Evolutionary conservation across 2,797 vertebrate genomes (phyloP).

Genomic region (Parauchenoglanis punctatus): DNA sequence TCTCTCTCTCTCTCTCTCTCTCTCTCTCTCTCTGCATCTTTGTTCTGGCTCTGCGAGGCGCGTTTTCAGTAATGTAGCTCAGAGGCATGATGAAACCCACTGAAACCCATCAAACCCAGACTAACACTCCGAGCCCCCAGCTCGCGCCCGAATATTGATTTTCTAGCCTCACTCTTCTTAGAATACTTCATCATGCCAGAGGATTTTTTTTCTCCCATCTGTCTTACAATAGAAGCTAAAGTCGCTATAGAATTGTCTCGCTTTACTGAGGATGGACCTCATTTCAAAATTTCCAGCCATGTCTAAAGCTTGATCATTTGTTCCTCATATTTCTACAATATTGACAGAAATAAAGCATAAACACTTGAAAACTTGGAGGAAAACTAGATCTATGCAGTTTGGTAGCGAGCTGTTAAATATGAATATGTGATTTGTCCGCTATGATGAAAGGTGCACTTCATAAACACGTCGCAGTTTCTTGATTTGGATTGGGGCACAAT

Average conservation of each 20-base stretch:
- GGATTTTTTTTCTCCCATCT: too few species aligned
- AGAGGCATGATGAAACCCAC: constrained; percentile 65
- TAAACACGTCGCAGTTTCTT: background rate
- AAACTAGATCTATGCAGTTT: background rate
- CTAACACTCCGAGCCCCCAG: background rate
- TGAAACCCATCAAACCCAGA: constrained; percentile 47
- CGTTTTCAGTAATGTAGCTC: constrained; percentile 52
- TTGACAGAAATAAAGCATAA: background rate
- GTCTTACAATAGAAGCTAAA: background rate
- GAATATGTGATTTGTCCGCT: background rate
- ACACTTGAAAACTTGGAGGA: background rate
- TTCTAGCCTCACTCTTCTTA: constrained; percentile 20
- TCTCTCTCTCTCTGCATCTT: constrained; percentile 45
- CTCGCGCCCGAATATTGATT: constrained; percentile 7
- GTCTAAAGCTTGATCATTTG: too few species aligned
- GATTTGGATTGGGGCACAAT: constrained; percentile 7
- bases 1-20: background rate
- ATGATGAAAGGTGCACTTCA: background rate
- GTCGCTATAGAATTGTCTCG: background rate
- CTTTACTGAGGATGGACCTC: background rate
- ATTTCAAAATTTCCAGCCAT: background rate
- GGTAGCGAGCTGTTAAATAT: background rate
- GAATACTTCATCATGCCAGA: background rate
- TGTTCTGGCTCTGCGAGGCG: constrained; percentile 65
- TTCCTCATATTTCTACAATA: background rate